phyloP scores from a whole-genome alignment of 2,113 vertebrate species.

The Calypte anna region DNA sequence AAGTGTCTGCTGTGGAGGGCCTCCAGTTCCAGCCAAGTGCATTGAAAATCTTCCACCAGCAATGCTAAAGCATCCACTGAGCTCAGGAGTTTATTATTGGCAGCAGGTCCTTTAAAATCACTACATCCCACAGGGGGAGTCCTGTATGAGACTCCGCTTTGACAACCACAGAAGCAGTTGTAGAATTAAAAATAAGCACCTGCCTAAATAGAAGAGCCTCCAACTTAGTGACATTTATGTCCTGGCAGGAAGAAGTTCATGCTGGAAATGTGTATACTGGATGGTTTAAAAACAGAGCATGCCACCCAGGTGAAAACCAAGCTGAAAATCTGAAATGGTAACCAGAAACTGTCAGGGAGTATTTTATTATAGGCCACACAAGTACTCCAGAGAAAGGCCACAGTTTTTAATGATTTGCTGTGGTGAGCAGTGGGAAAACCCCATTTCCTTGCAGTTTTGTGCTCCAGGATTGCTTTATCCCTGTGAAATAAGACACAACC shows the following conservation, averaged over 20 bases:
- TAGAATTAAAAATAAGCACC: background rate
- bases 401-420: background rate
- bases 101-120: background rate
- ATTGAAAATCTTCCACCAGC: background rate
- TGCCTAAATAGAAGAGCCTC: background rate
- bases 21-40: accelerated
- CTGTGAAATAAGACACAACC: background rate
- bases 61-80: accelerated
- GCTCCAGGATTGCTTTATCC: conserved; percentile 1
- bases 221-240: background rate
- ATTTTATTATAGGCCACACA: background rate
- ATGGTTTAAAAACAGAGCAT: background rate
- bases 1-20: background rate
- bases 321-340: background rate
- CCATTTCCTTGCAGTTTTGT: conserved; percentile 11
- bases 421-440: conserved; percentile 37
- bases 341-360: background rate
- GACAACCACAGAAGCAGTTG: background rate
- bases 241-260: background rate
- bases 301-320: background rate
- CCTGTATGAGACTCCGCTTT: background rate
- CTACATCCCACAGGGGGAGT: background rate
- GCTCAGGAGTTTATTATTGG: background rate
- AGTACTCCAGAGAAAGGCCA: background rate
- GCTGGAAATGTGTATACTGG: background rate